Conservation (phyloP, 2,888 invertebrate species). For the Acleris laterana region DNA sequence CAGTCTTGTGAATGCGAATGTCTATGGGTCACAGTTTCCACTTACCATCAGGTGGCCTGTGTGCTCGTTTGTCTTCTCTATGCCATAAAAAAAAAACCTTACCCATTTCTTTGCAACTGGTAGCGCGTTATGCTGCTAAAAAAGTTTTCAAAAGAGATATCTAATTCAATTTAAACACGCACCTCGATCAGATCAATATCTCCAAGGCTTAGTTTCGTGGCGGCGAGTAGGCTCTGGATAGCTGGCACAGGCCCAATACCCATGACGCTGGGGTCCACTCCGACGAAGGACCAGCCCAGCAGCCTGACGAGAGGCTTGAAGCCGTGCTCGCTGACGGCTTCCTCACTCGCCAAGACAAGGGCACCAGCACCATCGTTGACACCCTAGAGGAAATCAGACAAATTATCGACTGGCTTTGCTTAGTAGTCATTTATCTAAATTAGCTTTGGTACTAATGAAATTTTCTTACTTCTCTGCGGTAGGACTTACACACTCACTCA, state of each 20-base stretch:
- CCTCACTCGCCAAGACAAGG: conserved; percentile 94
- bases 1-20: too few species aligned
- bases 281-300: conserved; percentile 93
- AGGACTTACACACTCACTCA: too few species aligned
- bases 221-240: conserved; percentile 92
- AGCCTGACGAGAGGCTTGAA: conserved; percentile 94
- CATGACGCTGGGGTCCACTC: conserved; percentile 98
- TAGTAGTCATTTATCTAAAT: too few species aligned
- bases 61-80: too few species aligned
- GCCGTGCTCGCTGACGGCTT: conserved; percentile 88
- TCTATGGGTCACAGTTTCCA: too few species aligned
- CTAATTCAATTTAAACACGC: conserved; percentile 7
- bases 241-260: conserved; percentile 98
- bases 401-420: too few species aligned
- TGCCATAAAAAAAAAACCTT: too few species aligned
- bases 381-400: conserved; percentile 83
- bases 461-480: too few species aligned
- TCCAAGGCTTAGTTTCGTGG: conserved; percentile 89
- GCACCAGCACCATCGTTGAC: conserved; percentile 98
- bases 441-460: too few species aligned
- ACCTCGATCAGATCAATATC: conserved; percentile 97
- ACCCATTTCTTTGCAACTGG: too few species aligned
- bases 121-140: too few species aligned
- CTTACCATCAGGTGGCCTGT: too few species aligned
- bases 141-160: background rate